These are phyloP conservation scores for Megaustenia siamemsis DNA, from an alignment of 2,888 invertebrate genomes.

Conservation along the genomic window DNA sequence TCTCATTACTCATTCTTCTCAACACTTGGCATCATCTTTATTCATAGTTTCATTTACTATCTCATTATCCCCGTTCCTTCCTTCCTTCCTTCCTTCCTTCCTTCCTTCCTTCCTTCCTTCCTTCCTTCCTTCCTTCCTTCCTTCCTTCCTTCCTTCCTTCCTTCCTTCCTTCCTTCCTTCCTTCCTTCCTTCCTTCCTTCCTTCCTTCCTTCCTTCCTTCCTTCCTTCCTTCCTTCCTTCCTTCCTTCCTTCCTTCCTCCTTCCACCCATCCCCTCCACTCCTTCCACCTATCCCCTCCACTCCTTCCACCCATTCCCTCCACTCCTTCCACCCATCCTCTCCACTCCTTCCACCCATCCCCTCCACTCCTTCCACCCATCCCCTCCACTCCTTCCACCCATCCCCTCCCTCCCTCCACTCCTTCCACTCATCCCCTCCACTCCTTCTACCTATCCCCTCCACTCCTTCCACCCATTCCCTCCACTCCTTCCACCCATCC, in stretches of 20 bases:
- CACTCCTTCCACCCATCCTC: background rate
- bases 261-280: conserved; percentile 23
- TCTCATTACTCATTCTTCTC: too few species aligned
- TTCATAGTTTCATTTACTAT: too few species aligned
- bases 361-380: too few species aligned
- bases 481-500: too few species aligned
- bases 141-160: background rate
- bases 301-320: background rate
- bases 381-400: too few species aligned
- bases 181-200: background rate
- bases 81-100: background rate
- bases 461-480: too few species aligned
- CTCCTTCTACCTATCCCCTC: too few species aligned
- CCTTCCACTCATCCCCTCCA: too few species aligned
- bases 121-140: background rate
- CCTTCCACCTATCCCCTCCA: too few species aligned
- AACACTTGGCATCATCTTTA: too few species aligned
- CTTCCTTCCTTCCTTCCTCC: conserved; percentile 35
- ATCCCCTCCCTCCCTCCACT: too few species aligned
- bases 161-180: background rate
- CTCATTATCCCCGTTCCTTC: background rate
- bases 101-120: background rate
- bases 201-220: background rate
- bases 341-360: too few species aligned
- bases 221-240: background rate